Evolutionary conservation across 2,888 invertebrate species (phyloP), one percentile per base, ranked within the genome.

Genomic region (Anticlea derivata): DNA sequence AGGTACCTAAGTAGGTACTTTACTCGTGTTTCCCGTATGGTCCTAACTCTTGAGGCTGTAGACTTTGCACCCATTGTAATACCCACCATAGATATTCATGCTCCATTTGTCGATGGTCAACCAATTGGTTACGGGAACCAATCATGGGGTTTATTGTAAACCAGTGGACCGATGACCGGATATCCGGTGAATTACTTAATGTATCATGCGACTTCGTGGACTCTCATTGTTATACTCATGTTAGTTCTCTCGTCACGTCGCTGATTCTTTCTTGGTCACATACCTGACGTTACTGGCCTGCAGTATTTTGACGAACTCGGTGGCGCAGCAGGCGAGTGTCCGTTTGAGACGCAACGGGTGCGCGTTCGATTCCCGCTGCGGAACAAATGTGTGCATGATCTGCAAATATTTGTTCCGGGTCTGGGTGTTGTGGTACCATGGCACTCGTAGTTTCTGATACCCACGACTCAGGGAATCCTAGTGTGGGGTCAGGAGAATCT

Each of bases 81-180:
- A 13, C n/a, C 2, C 34, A 34, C 29, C 38, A 44, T 40, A 17
- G 17, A 10, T 31, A 51, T 48, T 44, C 20, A 39, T 10, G 37
- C 20, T n/a, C 40, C 33, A 48, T 44, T 44, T 17, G 38, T 53
- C 48, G 40, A 48, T 45, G 39, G 46, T 29, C 40, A 48, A 33
- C 43, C 44, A 40, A 59, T 61, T 50, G 43, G 61, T 43, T 29
- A 40, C 47, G 49, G 59, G 48, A 59, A 55, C 51, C 53, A 56
- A 53, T 55, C 37, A 43, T 40, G 31, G 23, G 12, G 12, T 37
- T 46, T 54, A 43, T 50, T 45, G 40, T 48, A 31, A 47, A 33
- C 27, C 50, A 31, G 26, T 44, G 38, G 43, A 29, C 33, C 61
- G 46, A 38, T 34, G 43, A 29, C 33, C 61, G 46, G 40, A 57